Base-by-base conservation (phyloP, 2,888 invertebrate genomes). In the Diaprepes abbreviatus region DNA sequence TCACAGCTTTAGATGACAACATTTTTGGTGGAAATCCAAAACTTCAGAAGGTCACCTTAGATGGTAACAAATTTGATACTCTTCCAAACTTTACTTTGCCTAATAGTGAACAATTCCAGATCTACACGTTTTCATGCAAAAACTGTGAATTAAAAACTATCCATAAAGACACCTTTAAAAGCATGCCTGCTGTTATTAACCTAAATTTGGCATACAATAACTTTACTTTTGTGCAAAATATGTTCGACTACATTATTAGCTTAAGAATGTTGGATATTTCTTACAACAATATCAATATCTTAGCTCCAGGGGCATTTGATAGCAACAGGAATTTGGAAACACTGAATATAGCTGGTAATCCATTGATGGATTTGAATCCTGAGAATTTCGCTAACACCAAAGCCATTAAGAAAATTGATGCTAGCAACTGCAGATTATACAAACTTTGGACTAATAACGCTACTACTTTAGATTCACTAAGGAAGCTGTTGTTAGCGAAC, bases 261-360 rank as follows among this genome's bases (percentile, higher is more conserved):
- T 84, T 94, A 2, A 88, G 88, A 21, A 89, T 90, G 66, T 85
- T 94, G 62, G 92, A 93, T 79, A 85, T 94, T 38, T 91, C 93
- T 31, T 87, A 90, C 77, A 94, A 94, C 79, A 81, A 88, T 74
- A 86, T 94, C 55, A 83, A 85, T 5, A 86, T 86, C 16, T 81
- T 94, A 31, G 88, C 90, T 48, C 83, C 85, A 6, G 86, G 89
- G 75, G 85, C 90, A 69, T 93, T 94, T 80, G 86, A 86, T 74
- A 88, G 90, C 71, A 93, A 92, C 74, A 86, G 85, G 19, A 88
- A 90, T 71, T 84, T 94, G 66, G 88, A 85, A 21, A 89, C 87
- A 82, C 83, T 94, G 9, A 91, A 89, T 78, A 86, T 94, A 45
- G 90, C 91, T 74, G 90, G 91, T 10, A 94, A 94, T 83, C 91